A percentile compares a stretch with the other conserved stretches of the same genome.
Conservation (phyloP, 2,888 invertebrate species). For the Lithophane semibrunnea region DNA sequence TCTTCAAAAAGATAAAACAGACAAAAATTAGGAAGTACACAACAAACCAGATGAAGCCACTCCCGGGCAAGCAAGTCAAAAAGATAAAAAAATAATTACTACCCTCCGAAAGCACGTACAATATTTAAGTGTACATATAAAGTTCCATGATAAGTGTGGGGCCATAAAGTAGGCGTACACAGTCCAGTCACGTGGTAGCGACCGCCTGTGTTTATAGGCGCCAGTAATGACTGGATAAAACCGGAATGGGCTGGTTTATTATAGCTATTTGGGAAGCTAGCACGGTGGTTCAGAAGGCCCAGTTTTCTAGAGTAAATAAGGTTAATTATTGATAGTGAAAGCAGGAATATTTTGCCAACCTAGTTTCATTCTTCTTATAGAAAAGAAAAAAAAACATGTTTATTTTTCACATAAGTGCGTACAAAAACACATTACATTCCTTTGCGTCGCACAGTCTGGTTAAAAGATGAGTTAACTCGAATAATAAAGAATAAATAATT, state of each 20-base stretch:
- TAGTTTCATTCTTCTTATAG: neutral
- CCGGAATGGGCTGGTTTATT: constrained; percentile 68
- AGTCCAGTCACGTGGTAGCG: constrained; percentile 68
- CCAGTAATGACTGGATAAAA: constrained; percentile 70
- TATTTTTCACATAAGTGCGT: no score
- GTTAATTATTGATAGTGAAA: neutral
- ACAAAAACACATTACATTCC: no score
- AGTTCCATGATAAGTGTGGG: constrained; percentile 69
- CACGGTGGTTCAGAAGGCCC: constrained; percentile 44
- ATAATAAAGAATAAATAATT: no score
- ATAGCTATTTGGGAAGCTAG: constrained; percentile 47
- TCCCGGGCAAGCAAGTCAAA: constrained; percentile 1
- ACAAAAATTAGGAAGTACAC: neutral
- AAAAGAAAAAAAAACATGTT: no score
- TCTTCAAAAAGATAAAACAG: neutral
- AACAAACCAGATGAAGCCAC: neutral
- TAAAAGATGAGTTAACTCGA: no score
- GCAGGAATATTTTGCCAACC: neutral
- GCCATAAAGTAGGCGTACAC: constrained; percentile 64
- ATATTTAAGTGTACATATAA: constrained; percentile 69
- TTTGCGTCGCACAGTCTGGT: no score
- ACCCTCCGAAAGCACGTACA: constrained; percentile 60
- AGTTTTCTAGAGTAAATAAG: constrained; percentile 8
- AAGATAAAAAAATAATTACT: constrained; percentile 65
- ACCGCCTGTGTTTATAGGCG: constrained; percentile 66